Conservation (phyloP, 2,888 invertebrate genomes). For the Allophyes oxyacanthae region DNA sequence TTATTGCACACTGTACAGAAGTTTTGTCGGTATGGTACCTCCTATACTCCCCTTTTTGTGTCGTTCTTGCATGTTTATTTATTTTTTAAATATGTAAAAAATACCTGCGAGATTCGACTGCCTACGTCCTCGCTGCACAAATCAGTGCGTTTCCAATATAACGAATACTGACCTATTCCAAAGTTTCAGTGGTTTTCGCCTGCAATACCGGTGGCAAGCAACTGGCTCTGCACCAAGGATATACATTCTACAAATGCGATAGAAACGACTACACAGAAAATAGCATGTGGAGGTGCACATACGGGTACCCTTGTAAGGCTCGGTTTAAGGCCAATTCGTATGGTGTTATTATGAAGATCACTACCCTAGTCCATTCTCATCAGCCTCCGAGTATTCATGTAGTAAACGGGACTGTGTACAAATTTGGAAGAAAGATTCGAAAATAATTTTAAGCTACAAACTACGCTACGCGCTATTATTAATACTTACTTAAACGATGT, state of each 20-base stretch:
- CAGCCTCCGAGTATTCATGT: slow-evolving; percentile 7
- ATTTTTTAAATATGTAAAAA: too few relatives aligned
- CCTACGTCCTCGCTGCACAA: too few relatives aligned
- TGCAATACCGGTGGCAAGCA: not conserved
- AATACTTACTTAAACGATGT: too few relatives aligned
- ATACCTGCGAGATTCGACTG: too few relatives aligned
- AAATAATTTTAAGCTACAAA: not conserved
- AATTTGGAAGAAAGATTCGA: slow-evolving; percentile 36
- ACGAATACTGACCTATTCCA: not conserved
- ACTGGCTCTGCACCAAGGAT: slow-evolving; percentile 2
- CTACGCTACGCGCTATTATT: too few relatives aligned
- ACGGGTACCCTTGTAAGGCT: slow-evolving; percentile 23
- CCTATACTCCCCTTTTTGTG: too few relatives aligned
- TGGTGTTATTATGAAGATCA: not conserved
- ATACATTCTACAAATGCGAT: slow-evolving; percentile 16
- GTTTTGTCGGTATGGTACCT: too few relatives aligned
- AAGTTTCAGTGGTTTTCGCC: not conserved
- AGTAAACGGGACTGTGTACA: slow-evolving; percentile 62
- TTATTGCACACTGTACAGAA: too few relatives aligned
- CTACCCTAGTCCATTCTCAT: slow-evolving; percentile 7
- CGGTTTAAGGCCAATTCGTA: slow-evolving; percentile 14
- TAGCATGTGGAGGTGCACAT: slow-evolving; percentile 18
- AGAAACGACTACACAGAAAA: not conserved
- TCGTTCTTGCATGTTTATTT: too few relatives aligned
- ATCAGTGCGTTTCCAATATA: too few relatives aligned